Evolutionary conservation across 92 coral and sea anemone genomes (phyloP), one percentile per base, ranked within the genome.

Genomic region (Palythoa grandiflora): DNA sequence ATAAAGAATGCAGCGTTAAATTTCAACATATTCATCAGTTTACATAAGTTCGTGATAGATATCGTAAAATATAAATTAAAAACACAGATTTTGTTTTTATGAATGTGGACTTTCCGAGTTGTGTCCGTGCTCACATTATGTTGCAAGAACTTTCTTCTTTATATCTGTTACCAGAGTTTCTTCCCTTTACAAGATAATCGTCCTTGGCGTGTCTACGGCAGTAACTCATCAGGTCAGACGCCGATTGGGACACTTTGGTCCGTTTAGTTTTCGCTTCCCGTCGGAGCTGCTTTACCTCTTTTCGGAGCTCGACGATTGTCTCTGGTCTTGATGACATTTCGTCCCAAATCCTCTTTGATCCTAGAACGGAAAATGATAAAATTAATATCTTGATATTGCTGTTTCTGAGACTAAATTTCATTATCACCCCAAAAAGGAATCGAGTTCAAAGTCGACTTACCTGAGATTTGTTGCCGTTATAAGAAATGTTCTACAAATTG

Each of bases 121-220:
- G 14, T 10, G 16, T 6, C 1, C 28, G 20, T 17, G 21, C 63
- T 52, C 15, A 77, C 80, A 77, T 77, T 52, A 77, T 17, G 3
- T 51, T 21, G 35, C 80, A 77, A 10, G 80, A 77, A 35, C 66
- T 28, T 0, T 77, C 80, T 6, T 77, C 80, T 16, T 35, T 52
- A 65, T 77, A 77, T 15, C 80, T 38, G 47, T 77, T 77, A 4
- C 65, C 47, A 52, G 65, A 77, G 11, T 36, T 79, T 54, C 84
- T 39, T 79, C 84, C 84, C 7, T 79, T 54, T 15, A 79, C 15
- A 14, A 79, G 35, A 16, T 36, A 55, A 40, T 79, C 84, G 1
- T 79, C 84, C 35, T 79, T 79, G 36, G 71, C 84, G 20, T 79
- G 84, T 15, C 71, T 35, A 52, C 84, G 84, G 59, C 84, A 79